phyloP scores from a whole-genome alignment of 2,113 vertebrate species.

The Brachionichthys hirsutus region DNA sequence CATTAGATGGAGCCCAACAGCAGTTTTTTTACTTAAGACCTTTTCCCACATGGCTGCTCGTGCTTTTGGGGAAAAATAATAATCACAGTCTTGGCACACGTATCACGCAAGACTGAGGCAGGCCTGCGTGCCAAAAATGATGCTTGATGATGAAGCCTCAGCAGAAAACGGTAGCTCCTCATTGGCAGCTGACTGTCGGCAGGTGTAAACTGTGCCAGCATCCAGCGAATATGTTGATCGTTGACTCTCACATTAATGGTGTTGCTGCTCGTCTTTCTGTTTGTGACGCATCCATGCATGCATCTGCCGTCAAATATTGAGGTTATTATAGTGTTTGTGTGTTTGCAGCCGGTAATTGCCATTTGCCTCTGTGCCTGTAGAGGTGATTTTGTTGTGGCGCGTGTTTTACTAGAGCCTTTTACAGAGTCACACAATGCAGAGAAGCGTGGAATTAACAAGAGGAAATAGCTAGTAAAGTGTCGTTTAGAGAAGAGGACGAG shows the following conservation, averaged over 20 bases:
- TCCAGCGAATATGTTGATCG: slow-evolving; percentile 51
- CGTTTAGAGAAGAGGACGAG: slow-evolving; percentile 59
- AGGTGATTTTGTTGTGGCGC: slow-evolving; percentile 16
- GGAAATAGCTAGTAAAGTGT: slow-evolving; percentile 64
- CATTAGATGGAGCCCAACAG: slow-evolving; percentile 64
- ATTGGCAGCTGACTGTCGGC: slow-evolving; percentile 67
- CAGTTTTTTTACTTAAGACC: slow-evolving; percentile 17
- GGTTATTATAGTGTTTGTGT: slow-evolving; percentile 50
- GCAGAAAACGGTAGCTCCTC: slow-evolving; percentile 63
- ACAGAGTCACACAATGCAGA: slow-evolving; percentile 62
- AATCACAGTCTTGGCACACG: slow-evolving; percentile 53
- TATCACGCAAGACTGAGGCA: slow-evolving; percentile 37
- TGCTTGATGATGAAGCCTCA: slow-evolving; percentile 65
- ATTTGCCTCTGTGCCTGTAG: slow-evolving; percentile 27
- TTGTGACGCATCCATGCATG: slow-evolving; percentile 22
- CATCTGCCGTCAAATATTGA: slow-evolving; percentile 36
- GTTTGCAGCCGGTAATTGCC: slow-evolving; percentile 25
- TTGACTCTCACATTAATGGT: slow-evolving; percentile 40
- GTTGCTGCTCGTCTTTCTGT: slow-evolving; percentile 21
- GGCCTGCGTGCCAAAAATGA: slow-evolving; percentile 63
- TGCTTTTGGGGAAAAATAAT: slow-evolving; percentile 48
- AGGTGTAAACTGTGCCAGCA: slow-evolving; percentile 51
- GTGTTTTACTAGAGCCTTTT: slow-evolving; percentile 65
- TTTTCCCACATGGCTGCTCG: slow-evolving; percentile 29
- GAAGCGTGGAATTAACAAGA: slow-evolving; percentile 62